phyloP scores from a whole-genome alignment of 2,797 vertebrate species.

The Hapalemur alaotrensis region DNA sequence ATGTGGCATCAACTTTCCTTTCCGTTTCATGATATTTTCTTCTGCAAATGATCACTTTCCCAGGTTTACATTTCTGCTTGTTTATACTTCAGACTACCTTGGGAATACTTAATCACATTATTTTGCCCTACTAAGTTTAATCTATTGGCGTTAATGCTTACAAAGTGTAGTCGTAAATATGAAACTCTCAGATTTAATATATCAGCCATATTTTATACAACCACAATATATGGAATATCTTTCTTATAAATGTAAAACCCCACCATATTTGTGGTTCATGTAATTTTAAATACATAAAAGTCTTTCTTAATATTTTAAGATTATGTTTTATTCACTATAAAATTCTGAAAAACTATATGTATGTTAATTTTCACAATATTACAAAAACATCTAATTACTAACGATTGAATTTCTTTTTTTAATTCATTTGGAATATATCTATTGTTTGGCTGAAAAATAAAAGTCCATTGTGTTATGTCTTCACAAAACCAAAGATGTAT shows the following conservation, averaged over 20 bases:
- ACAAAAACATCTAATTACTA: background rate
- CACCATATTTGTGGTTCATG: background rate
- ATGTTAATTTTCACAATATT: background rate
- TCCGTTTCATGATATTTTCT: background rate
- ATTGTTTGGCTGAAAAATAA: background rate
- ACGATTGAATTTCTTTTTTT: background rate
- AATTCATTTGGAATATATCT: background rate
- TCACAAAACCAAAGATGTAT: background rate
- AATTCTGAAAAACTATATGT: background rate
- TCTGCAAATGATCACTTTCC: background rate
- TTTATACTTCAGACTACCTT: background rate
- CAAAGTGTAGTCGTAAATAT: background rate
- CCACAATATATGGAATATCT: background rate
- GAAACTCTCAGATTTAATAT: background rate
- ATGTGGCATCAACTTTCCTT: background rate
- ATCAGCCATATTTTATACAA: background rate
- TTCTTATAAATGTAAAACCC: background rate
- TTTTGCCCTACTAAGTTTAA: slow-evolving; percentile 46
- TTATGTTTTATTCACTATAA: background rate
- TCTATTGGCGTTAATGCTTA: slow-evolving; percentile 29
- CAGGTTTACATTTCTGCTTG: background rate
- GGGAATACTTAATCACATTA: background rate
- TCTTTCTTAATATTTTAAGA: background rate
- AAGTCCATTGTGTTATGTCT: background rate
- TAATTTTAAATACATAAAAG: slow-evolving; percentile 36